Conservation (phyloP, 2,113 vertebrate genomes). For the Rhagologus leucostigma region DNA sequence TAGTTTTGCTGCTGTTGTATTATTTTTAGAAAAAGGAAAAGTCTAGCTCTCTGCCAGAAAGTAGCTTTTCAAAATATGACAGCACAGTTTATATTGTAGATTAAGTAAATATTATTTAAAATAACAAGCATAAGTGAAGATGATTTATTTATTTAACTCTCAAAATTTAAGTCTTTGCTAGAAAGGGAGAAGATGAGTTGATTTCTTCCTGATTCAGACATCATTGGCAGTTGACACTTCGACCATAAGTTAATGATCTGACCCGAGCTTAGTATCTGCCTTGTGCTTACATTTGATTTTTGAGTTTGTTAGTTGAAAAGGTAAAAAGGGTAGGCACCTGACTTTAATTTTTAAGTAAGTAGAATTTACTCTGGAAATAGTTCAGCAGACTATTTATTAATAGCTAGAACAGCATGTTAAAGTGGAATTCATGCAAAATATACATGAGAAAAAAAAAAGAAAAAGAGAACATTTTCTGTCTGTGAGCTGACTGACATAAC, state of each 20-base stretch:
- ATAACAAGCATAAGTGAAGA: background rate
- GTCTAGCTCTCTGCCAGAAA: background rate
- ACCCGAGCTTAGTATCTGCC: background rate
- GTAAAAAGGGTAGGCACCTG: background rate
- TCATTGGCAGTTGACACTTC: background rate
- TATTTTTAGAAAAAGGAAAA: background rate
- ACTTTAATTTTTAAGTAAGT: background rate
- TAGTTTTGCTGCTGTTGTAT: background rate
- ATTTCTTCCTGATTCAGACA: background rate
- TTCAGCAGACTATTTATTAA: background rate
- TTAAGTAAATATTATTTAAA: background rate
- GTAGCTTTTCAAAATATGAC: constrained; percentile 1
- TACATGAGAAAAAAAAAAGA: background rate
- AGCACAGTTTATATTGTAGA: background rate
- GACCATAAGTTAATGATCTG: background rate
- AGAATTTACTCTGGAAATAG: background rate
- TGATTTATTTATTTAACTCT: background rate
- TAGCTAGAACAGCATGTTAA: background rate
- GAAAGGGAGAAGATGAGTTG: background rate
- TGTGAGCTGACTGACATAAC: background rate
- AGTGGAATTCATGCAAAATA: background rate
- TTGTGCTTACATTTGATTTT: background rate
- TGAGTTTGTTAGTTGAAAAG: background rate
- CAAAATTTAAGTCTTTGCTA: background rate
- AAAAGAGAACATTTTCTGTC: background rate